These are phyloP conservation scores for Ypsolopha scabrella DNA, from an alignment of 2,888 invertebrate genomes.

Conservation along the genomic window DNA sequence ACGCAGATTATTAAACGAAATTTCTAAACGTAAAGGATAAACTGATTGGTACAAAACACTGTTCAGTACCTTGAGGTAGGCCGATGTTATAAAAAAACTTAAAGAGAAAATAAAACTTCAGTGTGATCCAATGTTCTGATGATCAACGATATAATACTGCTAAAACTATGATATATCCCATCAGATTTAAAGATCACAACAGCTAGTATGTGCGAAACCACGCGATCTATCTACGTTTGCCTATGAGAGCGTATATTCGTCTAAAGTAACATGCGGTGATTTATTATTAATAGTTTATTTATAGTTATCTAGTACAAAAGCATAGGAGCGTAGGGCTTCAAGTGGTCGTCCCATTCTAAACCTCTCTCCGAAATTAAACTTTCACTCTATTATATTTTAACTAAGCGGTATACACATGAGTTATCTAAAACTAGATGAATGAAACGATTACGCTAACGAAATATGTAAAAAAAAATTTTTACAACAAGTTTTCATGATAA, in stretches of 20 bases:
- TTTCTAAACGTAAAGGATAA: slow-evolving; percentile 9
- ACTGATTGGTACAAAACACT: slow-evolving; percentile 24
- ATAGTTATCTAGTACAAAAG: background rate
- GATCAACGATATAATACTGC: slow-evolving; percentile 53
- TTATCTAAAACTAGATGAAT: background rate
- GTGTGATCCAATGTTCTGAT: slow-evolving; percentile 21
- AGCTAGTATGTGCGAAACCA: slow-evolving; percentile 14
- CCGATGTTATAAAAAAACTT: slow-evolving; percentile 31
- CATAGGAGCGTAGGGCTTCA: background rate
- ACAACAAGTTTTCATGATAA: too few species aligned
- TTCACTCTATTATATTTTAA: background rate
- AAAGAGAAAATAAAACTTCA: slow-evolving; percentile 21
- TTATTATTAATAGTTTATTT: background rate
- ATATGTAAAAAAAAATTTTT: too few species aligned
- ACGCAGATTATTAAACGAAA: slow-evolving; percentile 1
- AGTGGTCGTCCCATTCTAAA: background rate
- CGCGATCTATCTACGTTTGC: slow-evolving; percentile 18
- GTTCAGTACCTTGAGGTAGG: slow-evolving; percentile 42
- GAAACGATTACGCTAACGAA: background rate
- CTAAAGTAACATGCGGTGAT: slow-evolving; percentile 5
- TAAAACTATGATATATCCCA: slow-evolving; percentile 36
- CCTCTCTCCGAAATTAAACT: background rate
- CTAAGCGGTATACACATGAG: background rate
- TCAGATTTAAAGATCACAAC: slow-evolving; percentile 5
- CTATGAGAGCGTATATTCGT: slow-evolving; percentile 24